Evolutionary conservation across 2,888 invertebrate genomes (phyloP).

Genomic region (Galerucella nymphaeae): DNA sequence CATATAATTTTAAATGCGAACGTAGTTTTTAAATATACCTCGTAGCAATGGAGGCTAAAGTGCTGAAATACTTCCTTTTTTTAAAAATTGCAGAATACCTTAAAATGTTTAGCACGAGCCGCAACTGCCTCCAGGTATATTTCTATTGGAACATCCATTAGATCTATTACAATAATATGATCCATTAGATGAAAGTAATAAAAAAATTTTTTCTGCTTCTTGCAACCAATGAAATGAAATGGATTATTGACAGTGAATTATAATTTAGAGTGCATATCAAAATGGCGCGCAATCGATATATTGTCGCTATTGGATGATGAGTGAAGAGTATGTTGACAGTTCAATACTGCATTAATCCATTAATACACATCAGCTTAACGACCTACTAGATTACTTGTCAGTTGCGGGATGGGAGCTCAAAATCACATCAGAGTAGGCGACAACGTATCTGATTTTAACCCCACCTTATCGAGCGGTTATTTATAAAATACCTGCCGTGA

Average conservation of each 20-base stretch:
- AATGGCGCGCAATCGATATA: constrained; percentile 60
- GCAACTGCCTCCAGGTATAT: not conserved
- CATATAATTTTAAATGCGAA: not conserved
- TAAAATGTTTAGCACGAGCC: no score
- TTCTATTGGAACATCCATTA: not conserved
- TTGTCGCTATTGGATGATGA: constrained; percentile 61
- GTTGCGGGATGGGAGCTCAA: constrained; percentile 56
- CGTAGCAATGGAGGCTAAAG: not conserved
- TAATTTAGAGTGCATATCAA: constrained; percentile 55
- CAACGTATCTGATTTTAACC: constrained; percentile 54
- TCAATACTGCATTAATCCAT: constrained; percentile 66
- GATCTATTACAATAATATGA: not conserved
- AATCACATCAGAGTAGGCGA: constrained; percentile 54
- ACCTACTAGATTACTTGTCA: constrained; percentile 58
- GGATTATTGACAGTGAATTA: constrained; percentile 53
- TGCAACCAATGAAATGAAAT: constrained; percentile 35
- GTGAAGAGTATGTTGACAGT: constrained; percentile 63
- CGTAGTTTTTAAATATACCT: not conserved
- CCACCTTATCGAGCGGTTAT: constrained; percentile 46
- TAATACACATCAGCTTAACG: constrained; percentile 64
- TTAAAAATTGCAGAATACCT: no score
- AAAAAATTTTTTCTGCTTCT: not conserved
- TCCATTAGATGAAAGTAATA: constrained; percentile 3
- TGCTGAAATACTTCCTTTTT: no score
- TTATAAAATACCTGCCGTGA: constrained; percentile 38